Evolutionary conservation across 92 coral and sea anemone genomes (phyloP).

Genomic region (Epizoanthus rinbou): DNA sequence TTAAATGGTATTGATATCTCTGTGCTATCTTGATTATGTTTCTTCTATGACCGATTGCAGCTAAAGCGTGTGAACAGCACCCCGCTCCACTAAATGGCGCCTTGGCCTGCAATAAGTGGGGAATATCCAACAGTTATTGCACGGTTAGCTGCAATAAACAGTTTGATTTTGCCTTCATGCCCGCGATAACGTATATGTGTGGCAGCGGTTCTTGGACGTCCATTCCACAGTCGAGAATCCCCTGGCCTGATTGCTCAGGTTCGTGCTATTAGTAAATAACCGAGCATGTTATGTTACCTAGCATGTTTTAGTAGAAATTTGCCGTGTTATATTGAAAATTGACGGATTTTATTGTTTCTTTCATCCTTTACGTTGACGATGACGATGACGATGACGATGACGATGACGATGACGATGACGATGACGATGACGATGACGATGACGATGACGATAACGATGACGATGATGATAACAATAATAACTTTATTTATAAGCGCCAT

Average conservation of each 20-base stretch:
- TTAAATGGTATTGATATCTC: not conserved
- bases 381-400: too few relatives aligned
- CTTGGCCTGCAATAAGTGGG: conserved; percentile 78
- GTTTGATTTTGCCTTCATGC: conserved; percentile 81
- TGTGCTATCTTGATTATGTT: not conserved
- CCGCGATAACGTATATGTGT: conserved; percentile 73
- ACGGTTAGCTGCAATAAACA: conserved; percentile 72
- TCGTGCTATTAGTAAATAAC: not conserved
- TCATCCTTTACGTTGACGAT: too few relatives aligned
- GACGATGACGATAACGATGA: too few relatives aligned
- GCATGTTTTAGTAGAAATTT: too few relatives aligned
- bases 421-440: too few relatives aligned
- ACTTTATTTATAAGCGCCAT: too few relatives aligned
- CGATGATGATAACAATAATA: too few relatives aligned
- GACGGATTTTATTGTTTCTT: too few relatives aligned
- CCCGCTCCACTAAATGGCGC: conserved; percentile 88
- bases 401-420: too few relatives aligned
- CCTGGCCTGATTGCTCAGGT: conserved; percentile 97
- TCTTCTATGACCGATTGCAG: conserved; percentile 42
- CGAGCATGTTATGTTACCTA: too few relatives aligned
- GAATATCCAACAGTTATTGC: conserved; percentile 61
- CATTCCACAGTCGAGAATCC: conserved; percentile 57
- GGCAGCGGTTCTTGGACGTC: conserved; percentile 65
- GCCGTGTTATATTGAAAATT: too few relatives aligned
- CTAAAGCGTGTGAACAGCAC: conserved; percentile 60